Evolutionary conservation across 2,888 invertebrate species (phyloP).

Genomic region (Phasia obesa): DNA sequence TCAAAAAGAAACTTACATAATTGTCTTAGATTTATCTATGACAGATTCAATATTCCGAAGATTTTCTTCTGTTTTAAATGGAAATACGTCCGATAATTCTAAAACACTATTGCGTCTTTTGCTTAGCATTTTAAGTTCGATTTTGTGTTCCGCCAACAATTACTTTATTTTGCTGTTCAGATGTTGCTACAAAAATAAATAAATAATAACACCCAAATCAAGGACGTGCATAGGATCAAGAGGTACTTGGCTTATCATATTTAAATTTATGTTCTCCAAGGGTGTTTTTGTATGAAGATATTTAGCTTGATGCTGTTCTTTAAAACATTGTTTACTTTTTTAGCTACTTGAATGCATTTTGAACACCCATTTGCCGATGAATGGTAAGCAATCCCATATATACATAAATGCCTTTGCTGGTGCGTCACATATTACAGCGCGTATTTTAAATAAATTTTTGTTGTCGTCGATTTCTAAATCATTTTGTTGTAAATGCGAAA

Average conservation of each 20-base stretch:
- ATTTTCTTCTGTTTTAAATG: too few relatives aligned
- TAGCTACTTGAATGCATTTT: constrained; percentile 52
- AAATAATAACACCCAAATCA: too few relatives aligned
- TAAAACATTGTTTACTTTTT: constrained; percentile 49
- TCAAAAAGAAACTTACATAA: too few relatives aligned
- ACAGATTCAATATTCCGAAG: constrained; percentile 36
- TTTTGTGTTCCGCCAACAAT: too few relatives aligned
- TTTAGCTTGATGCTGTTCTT: constrained; percentile 42
- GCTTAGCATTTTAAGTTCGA: too few relatives aligned
- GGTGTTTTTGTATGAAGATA: constrained; percentile 53
- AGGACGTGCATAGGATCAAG: constrained; percentile 74
- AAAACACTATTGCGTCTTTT: too few relatives aligned
- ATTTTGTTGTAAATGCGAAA: not conserved
- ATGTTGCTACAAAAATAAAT: too few relatives aligned
- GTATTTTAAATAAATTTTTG: constrained; percentile 29
- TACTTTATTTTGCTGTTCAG: too few relatives aligned
- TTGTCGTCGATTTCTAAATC: too few relatives aligned
- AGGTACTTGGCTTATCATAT: constrained; percentile 73
- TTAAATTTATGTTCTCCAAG: constrained; percentile 66
- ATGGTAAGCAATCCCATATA: constrained; percentile 56
- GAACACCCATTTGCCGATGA: constrained; percentile 2
- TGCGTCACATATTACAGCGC: constrained; percentile 69
- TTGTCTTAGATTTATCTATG: too few relatives aligned
- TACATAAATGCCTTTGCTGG: constrained; percentile 63
- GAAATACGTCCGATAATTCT: too few relatives aligned